phyloP scores from a whole-genome alignment of 2,113 vertebrate genomes.

The Tragelaphus buxtoni region DNA sequence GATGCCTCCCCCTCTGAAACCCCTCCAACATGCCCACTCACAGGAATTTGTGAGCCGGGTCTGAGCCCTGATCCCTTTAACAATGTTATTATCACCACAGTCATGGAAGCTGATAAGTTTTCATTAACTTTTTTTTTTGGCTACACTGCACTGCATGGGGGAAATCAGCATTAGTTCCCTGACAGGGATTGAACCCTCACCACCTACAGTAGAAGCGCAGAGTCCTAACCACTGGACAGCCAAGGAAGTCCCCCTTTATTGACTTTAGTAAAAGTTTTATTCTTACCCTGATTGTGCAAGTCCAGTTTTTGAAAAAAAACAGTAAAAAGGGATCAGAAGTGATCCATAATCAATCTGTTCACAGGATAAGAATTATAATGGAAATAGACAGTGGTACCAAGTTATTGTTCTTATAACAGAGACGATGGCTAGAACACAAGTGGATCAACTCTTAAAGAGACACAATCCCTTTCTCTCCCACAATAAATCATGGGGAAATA shows the following conservation, averaged over 20 bases:
- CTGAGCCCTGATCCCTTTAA: background rate
- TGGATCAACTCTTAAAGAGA: background rate
- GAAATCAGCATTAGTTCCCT: rapidly evolving
- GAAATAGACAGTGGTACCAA: background rate
- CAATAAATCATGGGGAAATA: background rate
- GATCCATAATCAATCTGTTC: slow-evolving; percentile 14
- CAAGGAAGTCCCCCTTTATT: background rate
- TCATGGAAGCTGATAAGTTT: background rate
- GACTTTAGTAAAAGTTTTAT: slow-evolving; percentile 6
- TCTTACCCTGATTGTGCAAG: background rate
- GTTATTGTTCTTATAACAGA: background rate
- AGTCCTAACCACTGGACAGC: background rate
- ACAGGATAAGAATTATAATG: slow-evolving; percentile 14
- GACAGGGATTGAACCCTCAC: background rate
- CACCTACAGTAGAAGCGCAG: rapidly evolving
- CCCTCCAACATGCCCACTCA: background rate
- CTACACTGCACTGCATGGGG: background rate
- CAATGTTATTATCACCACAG: background rate
- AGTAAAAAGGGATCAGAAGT: background rate
- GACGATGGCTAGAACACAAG: background rate
- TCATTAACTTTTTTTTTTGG: background rate
- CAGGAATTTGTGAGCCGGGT: background rate
- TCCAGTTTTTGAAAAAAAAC: slow-evolving; percentile 35
- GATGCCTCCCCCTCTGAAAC: rapidly evolving
- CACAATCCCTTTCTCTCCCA: background rate